phyloP scores from a whole-genome alignment of 2,888 invertebrate genomes.

The Ochropleura plecta region DNA sequence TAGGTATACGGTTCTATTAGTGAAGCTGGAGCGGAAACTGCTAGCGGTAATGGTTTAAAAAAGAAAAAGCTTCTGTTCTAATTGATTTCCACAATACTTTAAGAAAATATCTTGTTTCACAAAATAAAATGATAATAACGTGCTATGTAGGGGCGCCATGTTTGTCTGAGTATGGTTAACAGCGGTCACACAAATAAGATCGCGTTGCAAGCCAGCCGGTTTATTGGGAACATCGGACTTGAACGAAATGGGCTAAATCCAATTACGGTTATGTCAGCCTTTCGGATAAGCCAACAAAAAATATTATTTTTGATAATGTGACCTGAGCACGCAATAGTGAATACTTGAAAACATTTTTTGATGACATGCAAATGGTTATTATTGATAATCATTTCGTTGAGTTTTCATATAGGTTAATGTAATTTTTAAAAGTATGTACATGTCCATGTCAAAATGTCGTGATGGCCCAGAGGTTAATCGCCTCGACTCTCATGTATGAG shows the following conservation, averaged over 20 bases:
- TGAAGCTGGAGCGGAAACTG: slow-evolving; percentile 25
- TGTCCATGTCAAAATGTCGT: too few relatives aligned
- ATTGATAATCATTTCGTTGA: background rate
- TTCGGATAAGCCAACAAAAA: slow-evolving; percentile 65
- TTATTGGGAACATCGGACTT: slow-evolving; percentile 64
- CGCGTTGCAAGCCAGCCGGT: slow-evolving; percentile 58
- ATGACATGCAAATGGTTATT: slow-evolving; percentile 27
- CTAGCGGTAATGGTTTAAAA: slow-evolving; percentile 39
- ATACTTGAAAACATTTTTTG: slow-evolving; percentile 44
- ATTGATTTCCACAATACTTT: slow-evolving; percentile 41
- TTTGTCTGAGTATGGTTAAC: slow-evolving; percentile 34
- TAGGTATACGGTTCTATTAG: slow-evolving; percentile 25
- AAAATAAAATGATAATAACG: slow-evolving; percentile 21
- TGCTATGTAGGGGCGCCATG: slow-evolving; percentile 8
- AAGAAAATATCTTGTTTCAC: slow-evolving; percentile 16
- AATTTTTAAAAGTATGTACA: too few relatives aligned
- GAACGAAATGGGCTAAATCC: slow-evolving; percentile 66
- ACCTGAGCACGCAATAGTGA: slow-evolving; percentile 47
- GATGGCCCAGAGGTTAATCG: too few relatives aligned
- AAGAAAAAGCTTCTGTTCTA: slow-evolving; percentile 26
- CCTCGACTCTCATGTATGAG: too few relatives aligned
- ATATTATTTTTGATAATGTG: slow-evolving; percentile 71
- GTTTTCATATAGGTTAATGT: background rate
- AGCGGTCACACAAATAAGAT: slow-evolving; percentile 49
- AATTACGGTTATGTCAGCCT: slow-evolving; percentile 68